A percentile compares a stretch with the other conserved stretches of the same genome.
Conservation (phyloP, 2,888 invertebrate genomes). For the Resseliella maxima region DNA sequence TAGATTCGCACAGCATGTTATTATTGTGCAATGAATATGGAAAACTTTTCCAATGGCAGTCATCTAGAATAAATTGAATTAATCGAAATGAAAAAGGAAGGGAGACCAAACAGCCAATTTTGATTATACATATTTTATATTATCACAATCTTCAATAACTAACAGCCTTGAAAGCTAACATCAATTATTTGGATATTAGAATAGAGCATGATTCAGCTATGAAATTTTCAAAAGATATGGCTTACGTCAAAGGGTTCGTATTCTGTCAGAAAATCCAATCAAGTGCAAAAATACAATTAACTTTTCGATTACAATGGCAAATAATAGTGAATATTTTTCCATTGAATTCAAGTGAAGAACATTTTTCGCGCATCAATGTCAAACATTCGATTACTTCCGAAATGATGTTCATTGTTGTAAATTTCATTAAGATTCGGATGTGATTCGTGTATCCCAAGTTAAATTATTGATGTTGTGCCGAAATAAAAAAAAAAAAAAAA, state of each 20-base stretch:
- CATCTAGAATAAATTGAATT: slow-evolving; percentile 53
- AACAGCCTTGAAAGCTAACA: not conserved
- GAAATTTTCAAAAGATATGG: not conserved
- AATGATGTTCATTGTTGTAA: too few species aligned
- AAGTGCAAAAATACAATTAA: slow-evolving; percentile 56
- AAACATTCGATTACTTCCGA: too few species aligned
- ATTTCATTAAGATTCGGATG: too few species aligned
- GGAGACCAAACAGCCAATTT: slow-evolving; percentile 23
- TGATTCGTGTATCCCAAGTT: too few species aligned
- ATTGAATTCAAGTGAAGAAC: not conserved
- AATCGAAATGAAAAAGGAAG: not conserved
- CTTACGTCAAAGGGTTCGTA: not conserved
- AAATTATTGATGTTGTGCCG: not conserved
- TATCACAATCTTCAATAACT: not conserved
- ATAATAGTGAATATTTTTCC: not conserved
- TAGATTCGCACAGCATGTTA: not conserved
- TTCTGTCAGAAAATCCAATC: slow-evolving; percentile 45
- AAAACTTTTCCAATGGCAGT: slow-evolving; percentile 46
- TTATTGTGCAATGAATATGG: not conserved
- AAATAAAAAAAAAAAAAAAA: slow-evolving; percentile 18
- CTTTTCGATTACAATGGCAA: slow-evolving; percentile 57
- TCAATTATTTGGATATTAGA: not conserved
- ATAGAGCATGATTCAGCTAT: not conserved
- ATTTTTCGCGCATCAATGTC: not conserved
- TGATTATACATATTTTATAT: not conserved